Percentiles rank a stretch among this genome's conserved stretches.
Conservation (phyloP, 1,140 invertebrate genomes). For the Asbolus verrucosus region DNA sequence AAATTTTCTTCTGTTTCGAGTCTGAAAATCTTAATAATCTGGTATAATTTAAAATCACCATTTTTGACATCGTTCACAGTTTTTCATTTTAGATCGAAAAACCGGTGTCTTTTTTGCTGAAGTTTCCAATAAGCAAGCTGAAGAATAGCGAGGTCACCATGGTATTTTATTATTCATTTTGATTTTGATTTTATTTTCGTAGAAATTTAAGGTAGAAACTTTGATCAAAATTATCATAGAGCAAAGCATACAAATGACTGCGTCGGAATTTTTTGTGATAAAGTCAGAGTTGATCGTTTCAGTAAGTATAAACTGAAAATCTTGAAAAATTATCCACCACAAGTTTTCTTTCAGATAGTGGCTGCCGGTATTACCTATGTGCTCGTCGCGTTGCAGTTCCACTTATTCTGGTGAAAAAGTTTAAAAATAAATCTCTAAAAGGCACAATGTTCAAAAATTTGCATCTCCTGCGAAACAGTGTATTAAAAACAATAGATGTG, state of each 20-base stretch:
- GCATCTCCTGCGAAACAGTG: too few relatives aligned
- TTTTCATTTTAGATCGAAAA: too few relatives aligned
- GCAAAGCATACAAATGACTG: background rate
- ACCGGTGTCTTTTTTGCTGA: background rate
- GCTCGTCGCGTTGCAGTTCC: too few relatives aligned
- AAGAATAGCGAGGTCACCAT: background rate
- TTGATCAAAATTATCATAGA: background rate
- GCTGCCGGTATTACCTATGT: too few relatives aligned
- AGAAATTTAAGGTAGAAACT: constrained; percentile 5
- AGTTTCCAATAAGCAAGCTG: background rate
- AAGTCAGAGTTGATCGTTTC: background rate
- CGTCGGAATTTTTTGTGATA: background rate
- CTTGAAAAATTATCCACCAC: too few relatives aligned
- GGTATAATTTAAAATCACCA: too few relatives aligned
- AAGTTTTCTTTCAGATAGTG: too few relatives aligned
- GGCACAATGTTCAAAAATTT: too few relatives aligned
- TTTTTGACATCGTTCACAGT: too few relatives aligned
- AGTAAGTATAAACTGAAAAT: background rate
- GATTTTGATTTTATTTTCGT: background rate
- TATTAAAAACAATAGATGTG: too few relatives aligned
- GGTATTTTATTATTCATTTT: background rate
- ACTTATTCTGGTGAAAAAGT: too few relatives aligned
- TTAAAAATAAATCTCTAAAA: too few relatives aligned
- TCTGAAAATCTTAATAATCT: background rate
- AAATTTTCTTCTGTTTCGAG: background rate